Base-by-base conservation (phyloP, 2,797 vertebrate species). In the Pseudomugil gertrudae region DNA sequence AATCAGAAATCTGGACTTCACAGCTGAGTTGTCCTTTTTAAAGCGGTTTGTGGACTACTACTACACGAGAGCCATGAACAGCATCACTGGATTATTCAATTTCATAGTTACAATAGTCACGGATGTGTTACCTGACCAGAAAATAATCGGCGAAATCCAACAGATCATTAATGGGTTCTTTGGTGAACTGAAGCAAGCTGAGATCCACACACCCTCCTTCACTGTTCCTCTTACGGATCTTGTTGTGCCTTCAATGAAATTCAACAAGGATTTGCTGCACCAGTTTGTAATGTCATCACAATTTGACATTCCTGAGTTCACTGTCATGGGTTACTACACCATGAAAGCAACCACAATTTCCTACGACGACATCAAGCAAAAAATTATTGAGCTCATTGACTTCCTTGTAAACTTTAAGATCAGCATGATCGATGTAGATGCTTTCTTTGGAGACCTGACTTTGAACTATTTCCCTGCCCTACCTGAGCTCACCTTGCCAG, bases 161-260 rank as follows among this genome's bases (percentile, higher is more conserved):
- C 81, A 91, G 71, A 89, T 93, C 11, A 38, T 86, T 61, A 21
- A 77, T 5, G 78, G 74, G 24, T 87, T 96, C 57, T 78, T 92
- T 6, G 86, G 3, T 63, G 94, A 91, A 72, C 83, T 98, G 52
- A 94, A 74, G 61, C 86, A 89, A 78, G 89, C 83, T 68, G 93
- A 95, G n/a, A 86, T 95, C 69, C 89, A 60, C 51, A 94, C 90
- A 1, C 96, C 95, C 52, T 93, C 92, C 53, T 95, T 98, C 74
- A 85, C 65, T 24, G 45, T 99, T 56, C 98, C 96, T 47, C 66
- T 98, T 33, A 99, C 97, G 58, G 91, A 98, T 86, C 84, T 99
- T 72, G 84, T 51, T 78, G 74, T 98, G 32, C 93, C 94, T 35
- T 92, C 95, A n/a, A 73, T 89, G 70, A 93, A 87, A 54, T 78